Conservation (phyloP, 2,797 vertebrate species). For the Hozukius guyotensis region DNA sequence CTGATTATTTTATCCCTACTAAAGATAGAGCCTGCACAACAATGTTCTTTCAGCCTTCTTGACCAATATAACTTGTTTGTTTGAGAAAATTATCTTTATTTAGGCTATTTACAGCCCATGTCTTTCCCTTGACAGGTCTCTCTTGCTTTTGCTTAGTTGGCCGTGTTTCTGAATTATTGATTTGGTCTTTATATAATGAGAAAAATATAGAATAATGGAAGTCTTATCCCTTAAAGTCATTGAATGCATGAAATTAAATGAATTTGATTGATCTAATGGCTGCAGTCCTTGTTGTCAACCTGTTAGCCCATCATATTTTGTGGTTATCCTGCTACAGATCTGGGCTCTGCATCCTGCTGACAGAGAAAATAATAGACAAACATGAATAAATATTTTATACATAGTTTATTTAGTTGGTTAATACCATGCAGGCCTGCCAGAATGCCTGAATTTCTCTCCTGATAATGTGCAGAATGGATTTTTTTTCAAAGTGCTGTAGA, state of each 20-base stretch:
- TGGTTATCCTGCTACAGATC: neutral
- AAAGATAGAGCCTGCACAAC: neutral
- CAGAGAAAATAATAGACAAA: neutral
- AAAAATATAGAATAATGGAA: neutral
- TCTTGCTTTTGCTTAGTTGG: no score
- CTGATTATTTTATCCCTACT: neutral
- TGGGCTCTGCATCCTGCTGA: neutral
- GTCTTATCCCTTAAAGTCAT: neutral
- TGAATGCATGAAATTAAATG: neutral
- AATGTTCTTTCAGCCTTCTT: neutral
- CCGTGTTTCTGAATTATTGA: no score
- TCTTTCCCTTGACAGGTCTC: no score
- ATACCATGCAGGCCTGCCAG: neutral
- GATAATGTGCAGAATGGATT: conserved; percentile 37
- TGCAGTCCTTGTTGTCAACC: neutral
- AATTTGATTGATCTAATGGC: neutral
- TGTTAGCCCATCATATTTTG: neutral
- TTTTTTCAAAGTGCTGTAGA: conserved; percentile 9
- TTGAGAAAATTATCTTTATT: neutral
- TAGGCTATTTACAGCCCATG: neutral
- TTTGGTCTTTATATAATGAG: neutral
- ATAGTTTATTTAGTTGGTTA: neutral
- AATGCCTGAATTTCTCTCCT: neutral
- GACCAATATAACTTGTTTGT: neutral
- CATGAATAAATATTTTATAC: neutral